Percentiles rank a stretch among this genome's conserved stretches.
Evolutionary conservation across 2,797 vertebrate genomes (phyloP).

Genomic region (Steatocranus sp.): DNA sequence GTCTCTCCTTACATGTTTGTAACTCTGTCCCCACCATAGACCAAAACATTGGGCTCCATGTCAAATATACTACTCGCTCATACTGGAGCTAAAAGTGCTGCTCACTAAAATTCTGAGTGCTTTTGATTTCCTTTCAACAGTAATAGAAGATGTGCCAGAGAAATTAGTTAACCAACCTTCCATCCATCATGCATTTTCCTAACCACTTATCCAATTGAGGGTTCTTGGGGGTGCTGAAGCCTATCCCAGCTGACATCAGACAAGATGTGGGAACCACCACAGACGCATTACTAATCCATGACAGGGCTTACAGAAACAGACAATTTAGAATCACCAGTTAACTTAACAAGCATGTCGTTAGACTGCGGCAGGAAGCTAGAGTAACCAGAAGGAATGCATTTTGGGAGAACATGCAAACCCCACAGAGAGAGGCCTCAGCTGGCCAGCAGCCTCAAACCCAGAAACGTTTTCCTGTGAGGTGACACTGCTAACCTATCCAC

Average conservation of each 20-base stretch:
- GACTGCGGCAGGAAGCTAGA: not conserved
- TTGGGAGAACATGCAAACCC: not conserved
- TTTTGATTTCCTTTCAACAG: not conserved
- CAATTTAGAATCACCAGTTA: not conserved
- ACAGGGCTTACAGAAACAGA: not conserved
- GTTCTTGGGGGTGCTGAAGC: not conserved
- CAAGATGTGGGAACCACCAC: not conserved
- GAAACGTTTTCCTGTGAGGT: not conserved
- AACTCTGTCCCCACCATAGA: not conserved
- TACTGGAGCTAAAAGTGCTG: not conserved
- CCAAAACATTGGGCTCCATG: not conserved
- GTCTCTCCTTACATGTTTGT: not conserved
- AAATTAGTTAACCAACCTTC: not conserved
- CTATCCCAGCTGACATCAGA: not conserved
- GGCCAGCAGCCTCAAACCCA: not conserved
- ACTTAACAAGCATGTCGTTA: not conserved
- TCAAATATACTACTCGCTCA: not conserved
- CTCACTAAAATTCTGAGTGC: not conserved
- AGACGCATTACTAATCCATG: not conserved
- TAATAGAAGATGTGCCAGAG: not conserved
- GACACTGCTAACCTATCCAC: fast-evolving
- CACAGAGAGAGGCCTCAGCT: not conserved
- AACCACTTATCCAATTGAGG: not conserved
- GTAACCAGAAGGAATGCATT: not conserved
- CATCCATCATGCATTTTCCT: not conserved